These are phyloP conservation scores for Eristalinus aeneus DNA, from an alignment of 2,888 invertebrate species.

Conservation along the genomic window DNA sequence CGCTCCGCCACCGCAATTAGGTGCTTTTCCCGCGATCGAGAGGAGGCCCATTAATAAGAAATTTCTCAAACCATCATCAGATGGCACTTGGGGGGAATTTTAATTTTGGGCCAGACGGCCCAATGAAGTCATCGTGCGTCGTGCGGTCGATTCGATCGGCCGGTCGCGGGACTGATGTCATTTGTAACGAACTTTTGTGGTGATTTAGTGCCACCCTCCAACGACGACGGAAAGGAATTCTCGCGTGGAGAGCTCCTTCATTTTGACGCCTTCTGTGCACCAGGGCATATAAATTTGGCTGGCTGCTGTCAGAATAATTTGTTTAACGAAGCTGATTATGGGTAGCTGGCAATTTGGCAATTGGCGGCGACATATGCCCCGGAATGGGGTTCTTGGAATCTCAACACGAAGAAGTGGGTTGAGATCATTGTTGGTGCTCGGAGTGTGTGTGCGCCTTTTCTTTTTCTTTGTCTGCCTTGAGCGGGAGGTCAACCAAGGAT, in stretches of 20 bases:
- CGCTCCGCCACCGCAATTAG: constrained; percentile 11
- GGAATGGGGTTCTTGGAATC: constrained; percentile 18
- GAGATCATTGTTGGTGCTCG: constrained; percentile 23
- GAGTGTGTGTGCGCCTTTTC: neutral
- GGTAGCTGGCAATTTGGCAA: constrained; percentile 41
- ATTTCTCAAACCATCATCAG: constrained; percentile 17
- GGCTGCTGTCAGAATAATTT: constrained; percentile 63
- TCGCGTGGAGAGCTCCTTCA: constrained; percentile 15
- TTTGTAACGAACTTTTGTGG: constrained; percentile 59
- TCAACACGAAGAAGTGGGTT: constrained; percentile 1
- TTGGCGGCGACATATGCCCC: constrained; percentile 31
- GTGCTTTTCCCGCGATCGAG: constrained; percentile 30
- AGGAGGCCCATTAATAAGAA: constrained; percentile 26
- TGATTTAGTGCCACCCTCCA: constrained; percentile 50
- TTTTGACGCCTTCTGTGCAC: constrained; percentile 47
- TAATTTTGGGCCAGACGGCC: constrained; percentile 9
- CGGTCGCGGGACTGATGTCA: constrained; percentile 49
- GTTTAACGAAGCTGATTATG: constrained; percentile 62
- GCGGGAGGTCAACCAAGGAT: neutral
- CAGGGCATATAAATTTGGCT: constrained; percentile 56
- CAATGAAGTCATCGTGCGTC: constrained; percentile 49
- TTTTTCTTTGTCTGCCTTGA: neutral
- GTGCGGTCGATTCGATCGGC: constrained; percentile 3
- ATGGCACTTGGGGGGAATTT: neutral
- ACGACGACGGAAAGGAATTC: constrained; percentile 20